Percentiles rank a stretch among this genome's conserved stretches.
These are phyloP conservation scores for Onthophagus taurus DNA, from an alignment of 1,140 invertebrate genomes.

Conservation along the genomic window DNA sequence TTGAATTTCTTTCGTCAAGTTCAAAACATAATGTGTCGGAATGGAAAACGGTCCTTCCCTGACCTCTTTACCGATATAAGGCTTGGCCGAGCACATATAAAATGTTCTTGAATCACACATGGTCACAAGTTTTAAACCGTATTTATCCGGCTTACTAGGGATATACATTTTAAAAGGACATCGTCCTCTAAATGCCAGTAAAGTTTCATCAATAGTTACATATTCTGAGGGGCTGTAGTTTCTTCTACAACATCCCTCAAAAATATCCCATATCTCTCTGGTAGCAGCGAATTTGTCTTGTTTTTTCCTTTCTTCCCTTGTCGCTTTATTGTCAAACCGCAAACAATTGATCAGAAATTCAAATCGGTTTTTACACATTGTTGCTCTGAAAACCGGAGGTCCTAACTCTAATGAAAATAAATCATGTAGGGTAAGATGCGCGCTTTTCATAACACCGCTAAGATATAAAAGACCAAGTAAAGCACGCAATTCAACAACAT, in stretches of 20 bases:
- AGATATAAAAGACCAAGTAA: slow-evolving; percentile 6
- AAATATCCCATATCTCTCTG: slow-evolving; percentile 3
- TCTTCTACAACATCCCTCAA: slow-evolving; percentile 13
- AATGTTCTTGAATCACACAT: slow-evolving; percentile 26
- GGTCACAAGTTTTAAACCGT: slow-evolving; percentile 33
- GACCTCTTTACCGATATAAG: slow-evolving; percentile 30
- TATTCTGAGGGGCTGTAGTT: slow-evolving; percentile 10
- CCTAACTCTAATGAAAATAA: neutral
- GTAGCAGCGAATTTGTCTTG: neutral
- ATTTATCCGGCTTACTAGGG: slow-evolving; percentile 36
- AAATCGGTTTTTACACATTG: slow-evolving; percentile 6
- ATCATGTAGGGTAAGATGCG: neutral
- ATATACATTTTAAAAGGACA: slow-evolving; percentile 31
- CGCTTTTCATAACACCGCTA: slow-evolving; percentile 1
- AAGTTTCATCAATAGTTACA: slow-evolving; percentile 13
- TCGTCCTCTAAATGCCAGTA: slow-evolving; percentile 9
- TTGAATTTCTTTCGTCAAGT: slow-evolving; percentile 19
- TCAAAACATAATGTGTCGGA: slow-evolving; percentile 23
- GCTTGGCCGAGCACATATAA: slow-evolving; percentile 25
- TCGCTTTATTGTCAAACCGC: slow-evolving; percentile 1
- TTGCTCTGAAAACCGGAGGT: slow-evolving; percentile 6
- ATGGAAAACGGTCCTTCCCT: slow-evolving; percentile 23
- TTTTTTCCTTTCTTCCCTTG: slow-evolving; percentile 1
- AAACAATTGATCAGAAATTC: slow-evolving; percentile 5
- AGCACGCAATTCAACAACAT: neutral